Evolutionary conservation across 2,113 vertebrate species (phyloP).

Genomic region (pig (Sus scrofa)): T2T-Sscrofa CM000812.6:134396001-134396500

Average conservation of each 20-base stretch:
- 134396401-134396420: background rate
- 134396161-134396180: background rate
- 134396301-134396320: background rate
- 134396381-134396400: background rate
- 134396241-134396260: background rate
- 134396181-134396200: background rate
- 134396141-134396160: background rate
- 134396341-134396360: background rate
- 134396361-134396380: background rate
- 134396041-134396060: background rate
- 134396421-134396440: constrained; percentile 47
- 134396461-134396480: constrained; percentile 24
- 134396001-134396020: background rate
- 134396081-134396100: background rate
- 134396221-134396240: background rate
- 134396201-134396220: background rate
- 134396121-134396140: background rate
- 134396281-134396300: background rate
- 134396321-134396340: background rate
- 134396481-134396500: constrained; percentile 12
- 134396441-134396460: background rate
- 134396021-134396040: background rate
- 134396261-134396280: background rate
- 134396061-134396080: background rate
- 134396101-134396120: background rate